Conservation (phyloP, 2,797 vertebrate species). For the Cryptoblepharus egeriae region DNA sequence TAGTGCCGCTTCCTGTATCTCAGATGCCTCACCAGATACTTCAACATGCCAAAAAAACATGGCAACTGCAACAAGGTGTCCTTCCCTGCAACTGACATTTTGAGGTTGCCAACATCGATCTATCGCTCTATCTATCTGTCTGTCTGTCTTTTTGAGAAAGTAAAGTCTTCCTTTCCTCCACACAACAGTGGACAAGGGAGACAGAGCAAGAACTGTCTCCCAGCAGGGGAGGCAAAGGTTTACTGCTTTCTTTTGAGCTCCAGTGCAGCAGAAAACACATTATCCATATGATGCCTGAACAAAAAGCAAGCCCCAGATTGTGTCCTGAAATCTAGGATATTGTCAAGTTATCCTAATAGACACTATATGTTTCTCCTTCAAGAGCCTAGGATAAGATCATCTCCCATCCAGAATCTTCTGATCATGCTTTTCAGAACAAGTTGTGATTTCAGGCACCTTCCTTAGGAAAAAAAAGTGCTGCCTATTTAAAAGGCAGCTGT, state of each 20-base stretch:
- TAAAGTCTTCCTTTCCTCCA: neutral
- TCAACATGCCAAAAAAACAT: too few relatives aligned
- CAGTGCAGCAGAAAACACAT: neutral
- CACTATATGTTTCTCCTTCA: neutral
- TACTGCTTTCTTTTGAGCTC: neutral
- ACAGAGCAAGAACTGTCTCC: neutral
- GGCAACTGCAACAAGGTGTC: too few relatives aligned
- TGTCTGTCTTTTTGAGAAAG: neutral
- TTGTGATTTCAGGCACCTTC: neutral
- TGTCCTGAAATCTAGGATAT: neutral
- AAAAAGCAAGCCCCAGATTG: neutral
- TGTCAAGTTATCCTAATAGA: neutral
- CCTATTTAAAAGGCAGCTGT: slow-evolving; percentile 14
- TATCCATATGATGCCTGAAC: neutral
- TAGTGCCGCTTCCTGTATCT: too few relatives aligned
- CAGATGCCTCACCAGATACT: too few relatives aligned
- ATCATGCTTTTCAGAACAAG: neutral
- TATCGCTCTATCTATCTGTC: neutral
- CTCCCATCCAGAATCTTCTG: neutral
- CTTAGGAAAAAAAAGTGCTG: neutral
- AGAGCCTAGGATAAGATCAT: neutral
- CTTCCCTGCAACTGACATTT: too few relatives aligned
- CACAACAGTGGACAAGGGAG: neutral
- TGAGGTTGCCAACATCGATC: too few relatives aligned
- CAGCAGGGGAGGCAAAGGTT: neutral